phyloP scores from a whole-genome alignment of 1,140 invertebrate species.

The Drosophila rufa region DNA sequence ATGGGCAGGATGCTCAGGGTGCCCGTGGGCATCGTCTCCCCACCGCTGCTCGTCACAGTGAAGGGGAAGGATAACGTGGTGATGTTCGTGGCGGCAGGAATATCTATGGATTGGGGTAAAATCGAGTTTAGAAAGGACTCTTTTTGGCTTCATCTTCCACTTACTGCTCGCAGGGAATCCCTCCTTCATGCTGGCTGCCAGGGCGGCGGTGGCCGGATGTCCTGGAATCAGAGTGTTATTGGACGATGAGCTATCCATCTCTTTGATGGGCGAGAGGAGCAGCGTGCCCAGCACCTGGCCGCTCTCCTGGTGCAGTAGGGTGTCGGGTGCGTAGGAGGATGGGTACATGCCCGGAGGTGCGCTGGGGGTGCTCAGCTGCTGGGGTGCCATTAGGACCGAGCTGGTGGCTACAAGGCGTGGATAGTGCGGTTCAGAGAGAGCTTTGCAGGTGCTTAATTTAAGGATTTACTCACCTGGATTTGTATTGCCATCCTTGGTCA shows the following conservation, averaged over 20 bases:
- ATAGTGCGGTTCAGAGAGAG: conserved; percentile 26
- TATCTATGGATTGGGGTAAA: conserved; percentile 19
- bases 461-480: conserved; percentile 76
- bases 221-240: conserved; percentile 90
- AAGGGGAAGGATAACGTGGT: conserved; percentile 82
- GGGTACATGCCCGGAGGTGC: conserved; percentile 87
- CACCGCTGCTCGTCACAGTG: conserved; percentile 67
- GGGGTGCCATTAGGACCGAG: conserved; percentile 83
- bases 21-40: conserved; percentile 69
- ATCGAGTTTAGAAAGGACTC: background rate
- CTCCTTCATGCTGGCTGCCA: conserved; percentile 73
- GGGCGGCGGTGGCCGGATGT: conserved; percentile 77
- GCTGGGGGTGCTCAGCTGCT: conserved; percentile 85
- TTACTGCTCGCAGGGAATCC: conserved; percentile 56
- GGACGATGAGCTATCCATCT: conserved; percentile 89
- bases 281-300: conserved; percentile 90
- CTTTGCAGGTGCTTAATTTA: background rate
- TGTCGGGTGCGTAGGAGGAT: conserved; percentile 86
- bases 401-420: conserved; percentile 50
- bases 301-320: conserved; percentile 85
- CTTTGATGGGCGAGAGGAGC: conserved; percentile 92
- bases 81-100: conserved; percentile 67
- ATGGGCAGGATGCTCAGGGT: conserved; percentile 78
- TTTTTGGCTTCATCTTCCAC: background rate
- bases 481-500: conserved; percentile 90